Percentiles rank a stretch among this genome's conserved stretches.
Evolutionary conservation across 2,888 invertebrate genomes (phyloP).

Genomic region (Gortyna flavago): DNA sequence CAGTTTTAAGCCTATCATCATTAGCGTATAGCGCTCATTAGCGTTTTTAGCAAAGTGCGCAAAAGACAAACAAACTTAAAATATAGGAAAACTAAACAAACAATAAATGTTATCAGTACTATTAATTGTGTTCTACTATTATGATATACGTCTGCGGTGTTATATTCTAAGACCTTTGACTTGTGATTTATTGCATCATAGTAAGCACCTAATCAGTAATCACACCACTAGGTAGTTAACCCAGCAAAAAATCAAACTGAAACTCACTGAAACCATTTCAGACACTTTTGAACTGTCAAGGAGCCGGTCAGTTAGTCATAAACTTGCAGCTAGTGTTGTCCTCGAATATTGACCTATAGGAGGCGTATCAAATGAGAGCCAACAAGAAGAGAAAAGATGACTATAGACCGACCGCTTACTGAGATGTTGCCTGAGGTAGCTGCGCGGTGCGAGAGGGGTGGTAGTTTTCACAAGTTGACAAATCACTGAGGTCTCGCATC

Average conservation of each 20-base stretch:
- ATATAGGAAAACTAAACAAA: conserved; percentile 30
- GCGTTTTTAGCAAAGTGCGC: conserved; percentile 11
- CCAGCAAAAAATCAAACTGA: background rate
- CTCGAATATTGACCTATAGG: no score
- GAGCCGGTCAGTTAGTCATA: background rate
- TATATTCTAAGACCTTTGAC: conserved; percentile 31
- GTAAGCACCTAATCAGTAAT: no score
- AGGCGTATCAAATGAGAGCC: background rate
- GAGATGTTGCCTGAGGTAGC: no score
- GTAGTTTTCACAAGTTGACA: no score
- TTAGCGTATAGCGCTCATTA: no score
- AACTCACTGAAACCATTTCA: background rate
- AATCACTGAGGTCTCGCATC: no score
- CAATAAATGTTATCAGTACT: conserved; percentile 44
- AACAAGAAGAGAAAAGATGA: background rate
- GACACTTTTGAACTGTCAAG: background rate
- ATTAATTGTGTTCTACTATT: conserved; percentile 36
- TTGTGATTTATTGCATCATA: conserved; percentile 46
- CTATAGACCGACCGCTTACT: no score
- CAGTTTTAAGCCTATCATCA: background rate
- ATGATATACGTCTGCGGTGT: conserved; percentile 24
- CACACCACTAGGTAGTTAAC: background rate
- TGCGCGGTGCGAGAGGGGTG: no score
- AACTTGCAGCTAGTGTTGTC: background rate
- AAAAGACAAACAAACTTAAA: conserved; percentile 14